Evolutionary conservation across 2,113 vertebrate species (phyloP).

Genomic region (Apteryx owenii): DNA sequence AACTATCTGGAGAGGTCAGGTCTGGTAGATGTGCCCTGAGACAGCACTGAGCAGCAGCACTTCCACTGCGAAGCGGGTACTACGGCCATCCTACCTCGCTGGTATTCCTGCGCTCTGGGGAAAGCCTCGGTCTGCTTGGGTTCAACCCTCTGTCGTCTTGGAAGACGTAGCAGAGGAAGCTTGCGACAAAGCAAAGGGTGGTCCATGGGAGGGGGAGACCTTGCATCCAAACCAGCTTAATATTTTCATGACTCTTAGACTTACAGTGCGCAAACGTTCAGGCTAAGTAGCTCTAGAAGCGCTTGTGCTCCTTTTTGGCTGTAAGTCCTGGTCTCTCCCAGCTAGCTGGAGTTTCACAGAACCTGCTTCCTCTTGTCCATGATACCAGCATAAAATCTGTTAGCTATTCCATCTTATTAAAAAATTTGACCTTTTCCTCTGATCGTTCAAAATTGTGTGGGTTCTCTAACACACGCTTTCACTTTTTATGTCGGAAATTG

Average conservation of each 20-base stretch:
- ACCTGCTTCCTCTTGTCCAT: neutral
- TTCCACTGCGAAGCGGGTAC: neutral
- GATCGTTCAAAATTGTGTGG: neutral
- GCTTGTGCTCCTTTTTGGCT: neutral
- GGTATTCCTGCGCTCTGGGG: neutral
- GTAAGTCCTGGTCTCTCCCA: neutral
- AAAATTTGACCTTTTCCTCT: neutral
- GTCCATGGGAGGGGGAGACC: neutral
- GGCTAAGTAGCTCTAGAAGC: neutral
- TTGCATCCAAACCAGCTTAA: neutral
- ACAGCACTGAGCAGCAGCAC: neutral
- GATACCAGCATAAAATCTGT: neutral
- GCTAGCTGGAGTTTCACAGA: neutral
- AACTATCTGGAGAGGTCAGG: neutral
- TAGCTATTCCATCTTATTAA: neutral
- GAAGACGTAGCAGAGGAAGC: neutral
- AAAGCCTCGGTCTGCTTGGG: neutral
- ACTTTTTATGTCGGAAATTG: neutral
- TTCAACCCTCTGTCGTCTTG: neutral
- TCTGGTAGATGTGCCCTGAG: neutral
- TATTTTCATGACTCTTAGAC: neutral
- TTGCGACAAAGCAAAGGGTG: neutral
- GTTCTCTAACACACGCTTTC: neutral
- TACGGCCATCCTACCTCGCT: fast-evolving
- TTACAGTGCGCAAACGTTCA: fast-evolving